Evolutionary conservation across 2,888 invertebrate genomes (phyloP).

Genomic region (Folsomia candida): DNA sequence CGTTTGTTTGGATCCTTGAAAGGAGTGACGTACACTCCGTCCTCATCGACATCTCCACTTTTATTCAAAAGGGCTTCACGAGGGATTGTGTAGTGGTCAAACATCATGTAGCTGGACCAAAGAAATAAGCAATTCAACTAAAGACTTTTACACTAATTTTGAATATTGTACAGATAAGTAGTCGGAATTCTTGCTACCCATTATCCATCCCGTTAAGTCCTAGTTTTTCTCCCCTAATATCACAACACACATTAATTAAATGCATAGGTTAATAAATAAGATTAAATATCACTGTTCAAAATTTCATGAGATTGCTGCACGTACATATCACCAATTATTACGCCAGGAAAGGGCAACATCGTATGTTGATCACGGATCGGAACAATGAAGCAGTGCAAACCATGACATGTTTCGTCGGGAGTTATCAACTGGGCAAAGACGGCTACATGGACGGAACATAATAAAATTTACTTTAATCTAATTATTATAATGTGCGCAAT

Average conservation of each 20-base stretch:
- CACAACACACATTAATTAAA: not conserved
- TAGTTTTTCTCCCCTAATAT: constrained; percentile 83
- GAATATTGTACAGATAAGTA: no score
- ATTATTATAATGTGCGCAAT: no score
- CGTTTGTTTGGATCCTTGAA: constrained; percentile 83
- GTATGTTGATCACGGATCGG: constrained; percentile 76
- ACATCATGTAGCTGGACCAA: constrained; percentile 57
- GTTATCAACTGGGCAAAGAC: constrained; percentile 85
- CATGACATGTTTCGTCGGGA: constrained; percentile 74
- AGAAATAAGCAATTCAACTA: no score
- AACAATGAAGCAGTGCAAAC: constrained; percentile 83
- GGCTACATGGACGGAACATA: constrained; percentile 77
- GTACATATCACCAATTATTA: constrained; percentile 76
- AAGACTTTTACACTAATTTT: no score
- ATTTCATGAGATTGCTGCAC: no score
- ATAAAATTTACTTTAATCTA: no score
- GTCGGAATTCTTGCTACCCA: not conserved
- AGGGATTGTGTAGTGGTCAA: constrained; percentile 83
- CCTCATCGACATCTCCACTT: constrained; percentile 81
- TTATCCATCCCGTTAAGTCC: constrained; percentile 81
- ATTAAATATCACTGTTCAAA: no score
- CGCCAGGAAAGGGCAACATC: constrained; percentile 69
- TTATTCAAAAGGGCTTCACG: constrained; percentile 79
- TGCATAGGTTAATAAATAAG: no score
- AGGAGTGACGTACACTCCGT: constrained; percentile 82